Conservation (phyloP, 2,113 vertebrate species). For the Anolis sagrei region DNA sequence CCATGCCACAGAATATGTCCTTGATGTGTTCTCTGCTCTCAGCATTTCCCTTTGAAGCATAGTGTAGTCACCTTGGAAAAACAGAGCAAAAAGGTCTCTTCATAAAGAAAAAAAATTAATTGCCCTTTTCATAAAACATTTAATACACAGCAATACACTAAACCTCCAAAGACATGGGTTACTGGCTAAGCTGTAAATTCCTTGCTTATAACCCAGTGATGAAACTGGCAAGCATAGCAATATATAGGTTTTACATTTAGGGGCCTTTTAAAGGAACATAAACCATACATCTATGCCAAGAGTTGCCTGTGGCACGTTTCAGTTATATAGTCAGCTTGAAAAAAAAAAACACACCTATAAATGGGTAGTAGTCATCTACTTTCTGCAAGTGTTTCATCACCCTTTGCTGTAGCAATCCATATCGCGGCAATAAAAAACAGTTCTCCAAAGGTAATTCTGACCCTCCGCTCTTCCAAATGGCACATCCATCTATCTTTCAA, state of each 20-base stretch:
- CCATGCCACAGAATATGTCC: constrained; percentile 29
- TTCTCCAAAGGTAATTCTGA: constrained; percentile 31
- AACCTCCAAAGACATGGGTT: constrained; percentile 15
- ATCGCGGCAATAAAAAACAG: constrained; percentile 33
- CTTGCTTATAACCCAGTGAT: constrained; percentile 27
- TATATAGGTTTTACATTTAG: constrained; percentile 49
- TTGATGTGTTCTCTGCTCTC: constrained; percentile 37
- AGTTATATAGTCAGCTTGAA: constrained; percentile 17
- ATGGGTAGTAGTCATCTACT: constrained; percentile 19
- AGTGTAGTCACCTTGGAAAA: constrained; percentile 4
- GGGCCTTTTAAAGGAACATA: constrained; percentile 47
- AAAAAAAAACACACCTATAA: constrained; percentile 14
- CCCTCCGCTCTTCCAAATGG: not conserved
- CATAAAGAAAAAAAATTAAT: constrained; percentile 49
- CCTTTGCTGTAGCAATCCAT: constrained; percentile 34
- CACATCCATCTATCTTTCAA: constrained; percentile 34
- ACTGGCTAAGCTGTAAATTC: constrained; percentile 36
- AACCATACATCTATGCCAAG: constrained; percentile 44
- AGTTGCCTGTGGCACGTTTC: not conserved
- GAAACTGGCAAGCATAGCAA: constrained; percentile 19
- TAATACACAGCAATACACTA: constrained; percentile 35
- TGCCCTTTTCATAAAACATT: constrained; percentile 27
- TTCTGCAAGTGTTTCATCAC: constrained; percentile 8
- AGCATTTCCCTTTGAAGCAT: constrained; percentile 5
- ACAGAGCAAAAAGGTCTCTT: constrained; percentile 26